Base-by-base conservation (phyloP, 30 jellyfish, hydroid and myxozoan species). In the Aurelia sp. region DNA sequence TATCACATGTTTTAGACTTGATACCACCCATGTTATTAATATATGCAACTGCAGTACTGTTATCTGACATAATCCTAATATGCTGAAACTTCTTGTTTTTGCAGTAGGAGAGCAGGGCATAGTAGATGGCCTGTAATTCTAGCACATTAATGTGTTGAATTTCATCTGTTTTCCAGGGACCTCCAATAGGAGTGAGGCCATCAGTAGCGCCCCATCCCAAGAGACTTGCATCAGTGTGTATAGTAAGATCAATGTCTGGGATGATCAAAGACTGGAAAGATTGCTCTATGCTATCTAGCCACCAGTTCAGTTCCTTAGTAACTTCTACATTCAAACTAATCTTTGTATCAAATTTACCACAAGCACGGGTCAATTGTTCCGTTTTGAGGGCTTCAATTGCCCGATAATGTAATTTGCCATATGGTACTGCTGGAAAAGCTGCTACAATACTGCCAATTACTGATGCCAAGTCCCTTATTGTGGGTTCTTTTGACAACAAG, bases 151-250 rank as follows among this genome's bases (percentile, higher is more conserved):
- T 76, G 68, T 72, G 84, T 38, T 41, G 50, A 38, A 24, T 72
- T 50, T 72, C 84, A 31, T 65, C 48, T 33, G 21, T 30, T 20
- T 17, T 24, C 84, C 84, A 72, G 22, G 65, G 61, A 8, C 87
- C 76, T 4, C 90, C 68, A 40, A 52, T 79, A 22, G 84, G 74
- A 59, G 17, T 65, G 13, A 6, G 21, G 13, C 81, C 81, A 27
- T 47, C 74, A 41, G 70, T 50, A n/a, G 90, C 81, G 13, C 84
- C 82, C 90, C 90, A 79, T 41, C 90, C 90, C 18, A 19, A 20
- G 5, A n/a, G 67, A 71, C 57, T 47, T 24, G 90, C 81, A 79
- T 79, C 90, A 60, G 81, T 62, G 17, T 40, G 61, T 21, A 79
- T 59, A 27, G 66, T 38, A 44, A 62, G 21, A 44, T 79, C 90